A percentile compares a stretch with the other conserved stretches of the same genome.
These are phyloP conservation scores for Eupeodes corollae DNA, from an alignment of 1,140 invertebrate species.

Conservation along the genomic window DNA sequence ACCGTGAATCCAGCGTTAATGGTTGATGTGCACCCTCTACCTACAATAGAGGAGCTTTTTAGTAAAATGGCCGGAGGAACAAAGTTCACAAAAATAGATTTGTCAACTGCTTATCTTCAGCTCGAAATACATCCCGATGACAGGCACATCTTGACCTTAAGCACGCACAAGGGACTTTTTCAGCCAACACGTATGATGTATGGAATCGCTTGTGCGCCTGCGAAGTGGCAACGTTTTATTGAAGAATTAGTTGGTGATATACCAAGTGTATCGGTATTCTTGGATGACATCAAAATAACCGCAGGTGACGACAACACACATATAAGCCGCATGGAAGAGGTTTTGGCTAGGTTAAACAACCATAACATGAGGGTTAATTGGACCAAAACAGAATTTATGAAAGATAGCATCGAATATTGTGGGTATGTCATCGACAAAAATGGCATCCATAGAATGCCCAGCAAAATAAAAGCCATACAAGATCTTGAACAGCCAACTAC, in stretches of 20 bases:
- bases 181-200: constrained; percentile 4
- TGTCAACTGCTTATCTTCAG: too few relatives aligned
- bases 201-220: constrained; percentile 2
- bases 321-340: neutral
- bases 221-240: constrained; percentile 2
- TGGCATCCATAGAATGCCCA: constrained; percentile 5
- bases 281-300: too few relatives aligned
- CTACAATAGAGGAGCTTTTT: constrained; percentile 19
- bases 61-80: constrained; percentile 10
- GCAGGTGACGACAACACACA: constrained; percentile 1
- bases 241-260: too few relatives aligned
- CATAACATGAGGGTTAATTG: constrained; percentile 2
- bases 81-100: constrained; percentile 18
- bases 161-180: constrained; percentile 15
- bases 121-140: too few relatives aligned
- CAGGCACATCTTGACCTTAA: too few relatives aligned
- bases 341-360: neutral
- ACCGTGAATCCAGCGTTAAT: too few relatives aligned
- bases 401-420: too few relatives aligned
- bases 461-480: constrained; percentile 1
- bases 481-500: too few relatives aligned
- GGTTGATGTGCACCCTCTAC: constrained; percentile 14
- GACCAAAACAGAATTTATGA: constrained; percentile 10
- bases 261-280: constrained; percentile 1
- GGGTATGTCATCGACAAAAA: too few relatives aligned